These are phyloP conservation scores for Coracias cyanogaster DNA, from an alignment of 2,797 vertebrate species.

Conservation along the genomic window DNA sequence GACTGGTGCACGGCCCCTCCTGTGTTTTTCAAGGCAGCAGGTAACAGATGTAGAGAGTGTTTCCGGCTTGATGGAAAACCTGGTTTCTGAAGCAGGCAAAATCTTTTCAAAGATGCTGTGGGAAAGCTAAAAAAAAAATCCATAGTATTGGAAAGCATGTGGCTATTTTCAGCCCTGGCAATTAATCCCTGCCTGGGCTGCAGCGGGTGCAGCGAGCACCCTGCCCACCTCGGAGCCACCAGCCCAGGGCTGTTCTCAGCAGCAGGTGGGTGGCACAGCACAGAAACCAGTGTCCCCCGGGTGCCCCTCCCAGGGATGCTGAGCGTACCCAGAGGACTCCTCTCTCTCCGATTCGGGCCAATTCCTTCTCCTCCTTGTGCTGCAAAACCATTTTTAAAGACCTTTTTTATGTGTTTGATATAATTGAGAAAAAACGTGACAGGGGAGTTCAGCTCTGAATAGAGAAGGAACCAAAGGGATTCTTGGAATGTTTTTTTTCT, in stretches of 20 bases:
- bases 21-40: background rate
- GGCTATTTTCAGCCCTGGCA: slow-evolving; percentile 13
- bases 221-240: background rate
- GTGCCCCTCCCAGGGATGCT: background rate
- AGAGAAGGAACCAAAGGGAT: background rate
- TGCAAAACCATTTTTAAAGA: background rate
- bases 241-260: rapidly evolving
- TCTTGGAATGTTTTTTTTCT: background rate
- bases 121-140: background rate
- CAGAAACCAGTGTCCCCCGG: background rate
- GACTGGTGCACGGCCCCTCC: background rate
- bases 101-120: slow-evolving; percentile 6
- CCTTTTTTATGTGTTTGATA: background rate
- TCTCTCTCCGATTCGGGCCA: background rate
- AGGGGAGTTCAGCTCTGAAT: background rate
- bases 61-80: background rate
- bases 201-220: rapidly evolving
- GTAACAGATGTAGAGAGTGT: background rate
- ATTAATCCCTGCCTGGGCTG: background rate
- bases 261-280: background rate
- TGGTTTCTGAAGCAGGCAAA: background rate
- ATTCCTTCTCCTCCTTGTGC: background rate
- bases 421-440: background rate
- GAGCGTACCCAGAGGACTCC: background rate
- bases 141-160: background rate